Percentiles rank a stretch among this genome's conserved stretches.
phyloP scores from a whole-genome alignment of 2,113 vertebrate species.

The Nipponia nippon region DNA sequence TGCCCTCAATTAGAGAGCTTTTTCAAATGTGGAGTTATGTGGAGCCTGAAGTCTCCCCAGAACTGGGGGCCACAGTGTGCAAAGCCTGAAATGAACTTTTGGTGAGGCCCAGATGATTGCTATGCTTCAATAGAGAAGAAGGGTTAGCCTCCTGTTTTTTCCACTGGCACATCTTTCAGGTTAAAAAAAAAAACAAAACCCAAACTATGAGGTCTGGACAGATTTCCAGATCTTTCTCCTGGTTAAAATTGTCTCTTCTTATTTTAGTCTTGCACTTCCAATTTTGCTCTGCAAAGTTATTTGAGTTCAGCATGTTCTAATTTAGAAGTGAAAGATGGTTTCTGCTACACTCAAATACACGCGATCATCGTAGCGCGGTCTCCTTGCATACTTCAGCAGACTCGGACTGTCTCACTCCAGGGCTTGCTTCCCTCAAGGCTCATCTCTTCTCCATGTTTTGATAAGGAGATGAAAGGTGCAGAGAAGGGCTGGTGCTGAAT shows the following conservation, averaged over 20 bases:
- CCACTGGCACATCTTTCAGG: not conserved
- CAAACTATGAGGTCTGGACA: not conserved
- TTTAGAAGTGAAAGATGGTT: conserved; percentile 28
- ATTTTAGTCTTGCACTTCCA: conserved; percentile 30
- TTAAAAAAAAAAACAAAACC: not conserved
- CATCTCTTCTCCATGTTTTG: not conserved
- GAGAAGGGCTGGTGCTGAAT: not conserved
- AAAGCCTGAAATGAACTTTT: not conserved
- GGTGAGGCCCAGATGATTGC: not conserved
- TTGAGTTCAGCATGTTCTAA: conserved; percentile 29
- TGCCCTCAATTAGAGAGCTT: not conserved
- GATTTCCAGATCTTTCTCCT: conserved; percentile 3
- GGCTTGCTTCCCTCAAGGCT: not conserved
- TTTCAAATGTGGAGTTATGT: not conserved
- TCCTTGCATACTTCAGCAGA: conserved; percentile 12
- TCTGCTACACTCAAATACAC: not conserved
- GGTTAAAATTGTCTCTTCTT: not conserved
- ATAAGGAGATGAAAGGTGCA: conserved; percentile 18
- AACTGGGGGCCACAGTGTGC: not conserved
- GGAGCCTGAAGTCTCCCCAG: not conserved
- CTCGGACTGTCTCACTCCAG: not conserved
- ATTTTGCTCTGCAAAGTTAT: conserved; percentile 7
- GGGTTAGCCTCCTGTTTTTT: not conserved
- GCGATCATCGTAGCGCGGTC: not conserved
- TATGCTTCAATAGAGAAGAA: not conserved